A percentile compares a stretch with the other conserved stretches of the same genome.
These are phyloP conservation scores for Escarpia spicata DNA, from an alignment of 2,888 invertebrate genomes.

Conservation along the genomic window DNA sequence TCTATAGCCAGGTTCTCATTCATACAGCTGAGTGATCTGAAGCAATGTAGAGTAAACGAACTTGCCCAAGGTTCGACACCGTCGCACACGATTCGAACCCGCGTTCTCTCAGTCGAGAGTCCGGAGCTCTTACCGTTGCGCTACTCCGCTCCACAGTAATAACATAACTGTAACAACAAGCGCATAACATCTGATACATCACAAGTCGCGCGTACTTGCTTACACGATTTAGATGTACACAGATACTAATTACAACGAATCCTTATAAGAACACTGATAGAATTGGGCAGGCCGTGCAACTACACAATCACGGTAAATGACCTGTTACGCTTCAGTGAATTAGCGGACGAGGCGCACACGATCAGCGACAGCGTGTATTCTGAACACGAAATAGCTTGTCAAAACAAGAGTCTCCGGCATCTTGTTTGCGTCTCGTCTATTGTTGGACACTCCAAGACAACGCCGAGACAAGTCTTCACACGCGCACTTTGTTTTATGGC, in stretches of 20 bases:
- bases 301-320: neutral
- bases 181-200: neutral
- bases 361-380: neutral
- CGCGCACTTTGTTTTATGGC: neutral
- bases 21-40: no score
- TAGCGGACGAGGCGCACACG: neutral
- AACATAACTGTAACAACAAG: neutral
- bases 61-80: no score
- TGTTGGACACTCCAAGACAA: neutral
- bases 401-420: neutral
- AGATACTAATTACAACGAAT: neutral
- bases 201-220: neutral
- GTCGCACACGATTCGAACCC: no score
- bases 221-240: neutral
- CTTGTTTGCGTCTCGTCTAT: neutral
- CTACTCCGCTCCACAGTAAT: no score
- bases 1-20: no score
- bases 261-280: neutral
- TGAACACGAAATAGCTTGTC: neutral
- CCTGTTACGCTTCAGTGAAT: neutral
- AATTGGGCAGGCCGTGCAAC: neutral
- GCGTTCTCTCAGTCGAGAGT: no score
- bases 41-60: no score
- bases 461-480: neutral
- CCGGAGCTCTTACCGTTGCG: no score